Conservation (phyloP, 2,888 invertebrate genomes). For the Epinotia brunnichana region DNA sequence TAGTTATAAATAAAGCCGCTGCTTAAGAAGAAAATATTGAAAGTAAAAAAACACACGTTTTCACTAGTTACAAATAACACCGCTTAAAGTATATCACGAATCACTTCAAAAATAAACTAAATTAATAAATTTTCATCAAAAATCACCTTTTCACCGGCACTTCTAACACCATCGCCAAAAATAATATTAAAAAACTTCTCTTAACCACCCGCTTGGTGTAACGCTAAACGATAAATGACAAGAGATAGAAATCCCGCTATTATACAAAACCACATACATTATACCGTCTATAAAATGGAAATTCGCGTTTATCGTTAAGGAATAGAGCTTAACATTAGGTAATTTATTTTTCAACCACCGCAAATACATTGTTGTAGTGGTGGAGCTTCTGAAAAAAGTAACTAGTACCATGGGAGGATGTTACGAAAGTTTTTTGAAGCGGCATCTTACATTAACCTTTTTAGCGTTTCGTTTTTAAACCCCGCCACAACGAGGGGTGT, state of each 20-base stretch:
- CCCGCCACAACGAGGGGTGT: too few species aligned
- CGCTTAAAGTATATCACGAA: background rate
- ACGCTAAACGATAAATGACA: slow-evolving; percentile 39
- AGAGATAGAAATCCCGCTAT: slow-evolving; percentile 19
- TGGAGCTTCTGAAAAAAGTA: slow-evolving; percentile 25
- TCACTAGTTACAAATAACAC: background rate
- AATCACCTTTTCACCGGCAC: slow-evolving; percentile 26
- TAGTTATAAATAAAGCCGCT: too few species aligned
- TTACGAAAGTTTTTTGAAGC: background rate
- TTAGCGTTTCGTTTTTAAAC: too few species aligned
- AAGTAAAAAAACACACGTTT: background rate
- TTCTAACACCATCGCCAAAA: slow-evolving; percentile 19
- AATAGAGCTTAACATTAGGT: slow-evolving; percentile 14
- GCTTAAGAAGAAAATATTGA: too few species aligned
- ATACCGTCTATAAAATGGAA: background rate
- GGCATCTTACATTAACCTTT: background rate
- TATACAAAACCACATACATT: background rate
- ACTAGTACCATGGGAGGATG: background rate
- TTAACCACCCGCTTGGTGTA: slow-evolving; percentile 7
- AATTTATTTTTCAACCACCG: slow-evolving; percentile 4
- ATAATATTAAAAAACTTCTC: slow-evolving; percentile 14
- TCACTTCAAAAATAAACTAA: background rate
- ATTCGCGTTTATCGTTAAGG: background rate
- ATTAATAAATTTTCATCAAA: background rate
- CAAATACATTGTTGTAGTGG: background rate